Base-by-base conservation (phyloP, 2,797 vertebrate genomes). In the Peromyscus eremicus region DNA sequence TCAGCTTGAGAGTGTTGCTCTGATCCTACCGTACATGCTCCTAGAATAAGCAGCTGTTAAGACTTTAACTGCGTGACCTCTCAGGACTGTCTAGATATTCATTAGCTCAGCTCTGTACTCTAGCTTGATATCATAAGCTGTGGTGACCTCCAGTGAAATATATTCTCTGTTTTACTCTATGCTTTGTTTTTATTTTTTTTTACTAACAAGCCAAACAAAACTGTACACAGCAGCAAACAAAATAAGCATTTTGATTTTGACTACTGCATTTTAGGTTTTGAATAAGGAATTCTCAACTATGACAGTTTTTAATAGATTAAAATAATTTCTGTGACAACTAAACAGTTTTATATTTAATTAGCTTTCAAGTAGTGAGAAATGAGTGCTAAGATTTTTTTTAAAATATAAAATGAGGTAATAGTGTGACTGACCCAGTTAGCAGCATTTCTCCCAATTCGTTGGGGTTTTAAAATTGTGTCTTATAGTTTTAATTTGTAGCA, bases 291-390 rank as follows among this genome's bases (percentile, higher is more conserved):
- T 97, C 70, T 96, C 64, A 32, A 86, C 57, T 95, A 60, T 96
- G 97, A 89, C 92, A 97, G 43, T 95, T 96, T 98, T 98, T 91
- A 97, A 29, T 27, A 91, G 57, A 94, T 97, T 97, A 98, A 98
- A 96, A 96, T 96, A 95, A 95, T 55, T 98, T 96, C 55, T 89
- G 21, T 95, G 93, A 66, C 64, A 97, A 55, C 90, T 95, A 95
- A 98, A 98, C 25, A 97, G 57, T 80, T 97, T 97, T 96, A 94
- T 95, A 94, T 97, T 97, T 97, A 97, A 98, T 98, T 98, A 96
- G 55, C 95, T 98, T 94, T 87, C 32, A 97, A 97, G 93, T 29
- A 97, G 82, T 80, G 37, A 90, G 76, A 85, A 97, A 97, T 97
- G 76, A 97, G 12, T 94, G 62, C 92, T 80, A 97, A 95, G 80